Percentiles rank a stretch among this genome's conserved stretches.
phyloP scores from a whole-genome alignment of 2,113 vertebrate genomes.

The Oophaga pumilio region DNA sequence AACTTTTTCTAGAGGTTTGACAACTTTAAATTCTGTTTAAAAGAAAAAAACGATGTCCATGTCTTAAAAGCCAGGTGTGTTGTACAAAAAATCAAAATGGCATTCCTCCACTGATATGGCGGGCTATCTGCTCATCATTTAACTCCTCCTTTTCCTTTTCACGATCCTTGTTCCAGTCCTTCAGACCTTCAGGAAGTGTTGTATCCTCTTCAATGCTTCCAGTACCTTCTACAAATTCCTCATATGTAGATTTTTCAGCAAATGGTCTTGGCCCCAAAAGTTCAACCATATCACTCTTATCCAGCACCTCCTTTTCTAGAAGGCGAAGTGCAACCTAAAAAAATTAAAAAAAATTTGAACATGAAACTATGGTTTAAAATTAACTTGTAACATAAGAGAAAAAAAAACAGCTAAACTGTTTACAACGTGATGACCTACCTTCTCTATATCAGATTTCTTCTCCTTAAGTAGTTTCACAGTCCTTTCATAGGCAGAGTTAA shows the following conservation, averaged over 20 bases:
- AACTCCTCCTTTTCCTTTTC: conserved; percentile 79
- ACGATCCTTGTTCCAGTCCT: conserved; percentile 95
- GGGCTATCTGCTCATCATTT: conserved; percentile 78
- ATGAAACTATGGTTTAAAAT: neutral
- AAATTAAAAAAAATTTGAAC: conserved; percentile 23
- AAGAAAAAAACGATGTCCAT: neutral
- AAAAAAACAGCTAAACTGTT: neutral
- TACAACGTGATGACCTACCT: conserved; percentile 72
- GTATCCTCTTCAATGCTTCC: conserved; percentile 94
- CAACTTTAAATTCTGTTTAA: neutral
- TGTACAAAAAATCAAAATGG: conserved; percentile 70
- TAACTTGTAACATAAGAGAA: neutral
- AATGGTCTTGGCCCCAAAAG: conserved; percentile 90
- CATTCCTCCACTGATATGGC: conserved; percentile 78
- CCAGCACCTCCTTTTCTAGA: conserved; percentile 92
- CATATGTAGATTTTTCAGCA: conserved; percentile 92
- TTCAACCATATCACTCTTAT: conserved; percentile 93
- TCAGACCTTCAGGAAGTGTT: conserved; percentile 89
- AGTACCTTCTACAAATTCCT: conserved; percentile 96
- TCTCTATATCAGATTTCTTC: conserved; percentile 89
- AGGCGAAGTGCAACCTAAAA: conserved; percentile 90
- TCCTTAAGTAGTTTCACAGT: conserved; percentile 80
- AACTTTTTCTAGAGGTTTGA: neutral
- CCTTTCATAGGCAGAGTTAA: conserved; percentile 81
- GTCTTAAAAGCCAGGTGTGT: neutral